Evolutionary conservation across 2,113 vertebrate genomes (phyloP), one percentile per base, ranked within the genome.

Genomic region (Octodon degus): DNA sequence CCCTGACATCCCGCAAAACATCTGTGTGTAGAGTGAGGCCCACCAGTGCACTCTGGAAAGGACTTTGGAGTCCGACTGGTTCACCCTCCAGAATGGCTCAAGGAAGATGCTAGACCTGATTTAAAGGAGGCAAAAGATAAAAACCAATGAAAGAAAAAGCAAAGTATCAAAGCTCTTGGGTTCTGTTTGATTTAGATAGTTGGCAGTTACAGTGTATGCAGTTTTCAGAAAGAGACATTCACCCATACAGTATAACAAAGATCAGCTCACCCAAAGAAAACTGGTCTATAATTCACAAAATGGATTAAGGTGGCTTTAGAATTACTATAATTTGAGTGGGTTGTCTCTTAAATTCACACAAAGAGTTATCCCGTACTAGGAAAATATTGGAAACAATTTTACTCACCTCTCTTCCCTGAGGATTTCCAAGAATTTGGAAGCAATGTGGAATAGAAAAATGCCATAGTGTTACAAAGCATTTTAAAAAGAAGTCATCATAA

Each of bases 341-440:
- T 67, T 95, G 90, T 95, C 83, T 16, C 47, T 88, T 34, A 96
- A 19, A 84, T 85, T 97, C 50, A 97, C n/a, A 8, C 9, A 27
- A 40, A 93, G 53, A 63, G 67, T 30, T 77, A 97, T 60, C 91
- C 13, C 86, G 97, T 94, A 79, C 86, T 97, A 95, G 55, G 80
- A 93, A 94, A 97, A 94, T 1, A 11, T 47, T 93, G 40, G 82
- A 84, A 96, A 96, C 90, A 97, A 89, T 83, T 96, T 96, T 89
- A 94, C 80, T 91, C 98, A 99, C 99, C 99, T 99, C 99, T 98
- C 98, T 99, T 98, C 98, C 99, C 99, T 99, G 98, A 90, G 95
- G 93, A 65, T 98, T 97, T 98, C 98, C 98, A 98, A 97, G 98
- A 95, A 98, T 98, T 98, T 98, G 98, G 88, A 98, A 98, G 98